Evolutionary conservation across 2,888 invertebrate species (phyloP), one percentile per base, ranked within the genome.

Genomic region (Keiferia lycopersicella): DNA sequence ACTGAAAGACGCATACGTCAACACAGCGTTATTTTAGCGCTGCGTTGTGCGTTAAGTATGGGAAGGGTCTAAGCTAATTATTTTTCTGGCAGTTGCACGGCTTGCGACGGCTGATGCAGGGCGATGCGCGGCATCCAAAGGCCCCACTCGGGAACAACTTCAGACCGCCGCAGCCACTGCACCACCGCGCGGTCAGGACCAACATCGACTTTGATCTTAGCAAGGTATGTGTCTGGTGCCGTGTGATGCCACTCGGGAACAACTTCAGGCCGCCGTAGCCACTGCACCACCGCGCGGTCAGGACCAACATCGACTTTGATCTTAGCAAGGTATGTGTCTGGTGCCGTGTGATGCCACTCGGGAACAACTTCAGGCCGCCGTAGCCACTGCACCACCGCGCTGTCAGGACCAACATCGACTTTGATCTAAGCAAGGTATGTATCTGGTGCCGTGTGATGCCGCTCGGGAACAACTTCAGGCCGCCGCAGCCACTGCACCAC

Each of bases 281-380:
- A 11, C 39, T 39, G 3, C 12, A 98, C 89, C 97, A 98, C 91
- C 95, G 99, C 75, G 96, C 98, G 65, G 95, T 99, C 72, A 93
- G 98, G 86, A 99, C 99, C 74, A 99, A 99, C 92, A 99, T 99
- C 87, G 98, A 99, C 92, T 98, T 98, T 91, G 96, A 96, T 85
- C 93, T 95, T 79, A 95, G 94, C 92, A 94, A 95, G 93, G 95
- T 94, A 82, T 39, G 39, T 11, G 10, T 4, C 2, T 6, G 39
- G 12, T 8, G 39, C 39, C 8, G 39, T 8, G 39, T 39, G 39
- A 39, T n/a, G n/a, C n/a, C n/a, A n/a, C n/a, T n/a, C n/a, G 39
- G 39, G 14, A 41, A 41, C 41, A 39, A 39, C 39, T 39, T 96
- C 91, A 94, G 99, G 39, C 39, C 39, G 39, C 39, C n/a, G n/a